Evolutionary conservation across 2,113 vertebrate species (phyloP).

Genomic region (Isurus oxyrinchus): DNA sequence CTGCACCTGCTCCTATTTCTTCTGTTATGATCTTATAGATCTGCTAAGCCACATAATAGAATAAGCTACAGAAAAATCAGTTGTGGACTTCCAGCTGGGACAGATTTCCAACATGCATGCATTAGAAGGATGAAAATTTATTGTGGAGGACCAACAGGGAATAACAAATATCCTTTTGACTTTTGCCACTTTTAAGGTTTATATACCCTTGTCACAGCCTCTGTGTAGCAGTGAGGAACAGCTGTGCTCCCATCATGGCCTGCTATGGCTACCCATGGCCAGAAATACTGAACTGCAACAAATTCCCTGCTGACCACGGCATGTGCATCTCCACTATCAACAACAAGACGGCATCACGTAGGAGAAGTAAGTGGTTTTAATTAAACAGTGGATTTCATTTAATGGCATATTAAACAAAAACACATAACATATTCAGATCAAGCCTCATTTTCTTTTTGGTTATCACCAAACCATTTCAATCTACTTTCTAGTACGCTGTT

Average conservation of each 20-base stretch:
- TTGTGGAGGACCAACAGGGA: not conserved
- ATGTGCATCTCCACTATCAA: slow-evolving; percentile 68
- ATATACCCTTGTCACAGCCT: slow-evolving; percentile 69
- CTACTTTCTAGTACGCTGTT: not conserved
- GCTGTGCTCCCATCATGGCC: slow-evolving; percentile 70
- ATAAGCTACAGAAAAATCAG: not conserved
- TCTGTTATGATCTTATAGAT: not conserved
- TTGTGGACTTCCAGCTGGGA: not conserved
- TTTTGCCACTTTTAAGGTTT: slow-evolving; percentile 50
- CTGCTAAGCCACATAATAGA: not conserved
- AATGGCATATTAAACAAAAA: not conserved
- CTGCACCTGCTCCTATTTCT: not conserved
- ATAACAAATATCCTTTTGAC: not conserved
- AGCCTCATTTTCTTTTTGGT: not conserved
- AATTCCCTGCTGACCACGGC: slow-evolving; percentile 66
- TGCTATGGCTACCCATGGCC: slow-evolving; percentile 75
- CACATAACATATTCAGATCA: not conserved
- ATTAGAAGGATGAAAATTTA: not conserved
- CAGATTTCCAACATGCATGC: not conserved
- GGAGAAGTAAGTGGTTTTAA: slow-evolving; percentile 53
- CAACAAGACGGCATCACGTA: slow-evolving; percentile 44
- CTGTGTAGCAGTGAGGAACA: slow-evolving; percentile 66
- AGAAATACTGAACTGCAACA: slow-evolving; percentile 66
- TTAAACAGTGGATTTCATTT: not conserved
- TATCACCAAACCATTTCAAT: not conserved